Evolutionary conservation across 2,113 vertebrate genomes (phyloP).

Genomic region (Protobothrops mucrosquamatus): DNA sequence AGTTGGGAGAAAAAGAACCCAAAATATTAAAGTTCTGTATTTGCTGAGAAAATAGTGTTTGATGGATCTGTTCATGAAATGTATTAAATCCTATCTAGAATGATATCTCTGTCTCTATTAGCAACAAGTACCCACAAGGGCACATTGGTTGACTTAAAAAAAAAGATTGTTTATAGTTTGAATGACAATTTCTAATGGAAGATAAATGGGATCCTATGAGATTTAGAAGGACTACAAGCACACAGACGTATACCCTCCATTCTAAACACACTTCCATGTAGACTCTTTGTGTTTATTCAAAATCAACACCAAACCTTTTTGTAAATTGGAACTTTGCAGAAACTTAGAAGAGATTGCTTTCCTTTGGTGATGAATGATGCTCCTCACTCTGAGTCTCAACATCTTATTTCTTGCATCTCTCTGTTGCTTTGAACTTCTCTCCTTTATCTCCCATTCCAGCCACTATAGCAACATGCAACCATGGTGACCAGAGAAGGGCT

Average conservation of each 20-base stretch:
- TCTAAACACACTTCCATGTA: not conserved
- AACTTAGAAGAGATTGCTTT: not conserved
- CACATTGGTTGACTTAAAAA: constrained; percentile 49
- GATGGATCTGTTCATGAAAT: constrained; percentile 64
- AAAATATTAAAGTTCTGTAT: constrained; percentile 61
- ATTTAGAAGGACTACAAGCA: not conserved
- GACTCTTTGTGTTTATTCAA: not conserved
- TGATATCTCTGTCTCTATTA: constrained; percentile 71
- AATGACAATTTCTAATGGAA: constrained; percentile 63
- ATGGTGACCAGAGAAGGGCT: not conserved
- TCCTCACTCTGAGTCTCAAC: not conserved
- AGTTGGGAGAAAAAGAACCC: constrained; percentile 56
- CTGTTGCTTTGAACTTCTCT: not conserved
- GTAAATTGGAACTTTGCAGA: not conserved
- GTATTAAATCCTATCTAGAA: constrained; percentile 69
- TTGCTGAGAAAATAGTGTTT: constrained; percentile 58
- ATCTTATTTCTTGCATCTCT: not conserved
- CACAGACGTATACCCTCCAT: not conserved
- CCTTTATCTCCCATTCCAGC: not conserved
- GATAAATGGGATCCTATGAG: constrained; percentile 11
- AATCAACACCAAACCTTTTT: not conserved
- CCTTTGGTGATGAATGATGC: not conserved
- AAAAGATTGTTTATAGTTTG: constrained; percentile 55
- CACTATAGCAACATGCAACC: not conserved
- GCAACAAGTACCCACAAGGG: constrained; percentile 57